Percentiles rank a stretch among this genome's conserved stretches.
These are phyloP conservation scores for Hedychridium roseum DNA, from an alignment of 2,888 invertebrate species.

Conservation along the genomic window DNA sequence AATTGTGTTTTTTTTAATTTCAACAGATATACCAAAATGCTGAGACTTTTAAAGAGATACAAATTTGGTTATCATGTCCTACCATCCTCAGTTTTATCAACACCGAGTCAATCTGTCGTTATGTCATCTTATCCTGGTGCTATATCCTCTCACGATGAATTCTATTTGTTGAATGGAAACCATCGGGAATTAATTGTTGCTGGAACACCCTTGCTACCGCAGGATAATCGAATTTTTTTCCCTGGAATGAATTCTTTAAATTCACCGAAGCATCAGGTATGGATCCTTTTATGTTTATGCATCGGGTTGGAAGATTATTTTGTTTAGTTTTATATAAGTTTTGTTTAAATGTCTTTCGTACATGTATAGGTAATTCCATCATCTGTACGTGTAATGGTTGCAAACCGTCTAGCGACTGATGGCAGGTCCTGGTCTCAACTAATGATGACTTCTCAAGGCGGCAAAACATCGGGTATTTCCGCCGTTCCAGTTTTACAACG, in stretches of 20 bases:
- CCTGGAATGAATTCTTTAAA: too few species aligned
- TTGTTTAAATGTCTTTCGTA: too few species aligned
- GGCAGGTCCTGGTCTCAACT: constrained; percentile 80
- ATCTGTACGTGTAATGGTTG: constrained; percentile 81
- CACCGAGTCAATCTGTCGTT: constrained; percentile 75
- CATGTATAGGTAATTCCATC: too few species aligned
- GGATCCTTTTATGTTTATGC: too few species aligned
- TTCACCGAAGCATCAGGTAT: constrained; percentile 23
- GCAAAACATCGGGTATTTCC: constrained; percentile 81
- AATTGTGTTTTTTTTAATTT: constrained; percentile 20
- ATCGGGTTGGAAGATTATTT: too few species aligned
- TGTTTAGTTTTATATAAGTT: too few species aligned
- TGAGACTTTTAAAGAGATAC: constrained; percentile 85
- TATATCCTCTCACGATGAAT: constrained; percentile 83
- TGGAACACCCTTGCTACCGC: constrained; percentile 78
- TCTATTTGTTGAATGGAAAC: constrained; percentile 71
- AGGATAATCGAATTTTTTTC: background rate
- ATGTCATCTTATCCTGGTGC: constrained; percentile 89
- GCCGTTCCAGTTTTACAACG: too few species aligned
- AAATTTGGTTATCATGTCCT: constrained; percentile 77
- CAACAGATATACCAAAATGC: constrained; percentile 81
- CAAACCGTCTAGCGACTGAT: constrained; percentile 80
- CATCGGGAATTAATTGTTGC: constrained; percentile 71
- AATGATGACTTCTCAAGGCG: constrained; percentile 74
- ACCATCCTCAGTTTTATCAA: constrained; percentile 61